A percentile compares a stretch with the other conserved stretches of the same genome.
phyloP scores from a whole-genome alignment of 2,888 invertebrate genomes.

The Barypeithes pellucidus region DNA sequence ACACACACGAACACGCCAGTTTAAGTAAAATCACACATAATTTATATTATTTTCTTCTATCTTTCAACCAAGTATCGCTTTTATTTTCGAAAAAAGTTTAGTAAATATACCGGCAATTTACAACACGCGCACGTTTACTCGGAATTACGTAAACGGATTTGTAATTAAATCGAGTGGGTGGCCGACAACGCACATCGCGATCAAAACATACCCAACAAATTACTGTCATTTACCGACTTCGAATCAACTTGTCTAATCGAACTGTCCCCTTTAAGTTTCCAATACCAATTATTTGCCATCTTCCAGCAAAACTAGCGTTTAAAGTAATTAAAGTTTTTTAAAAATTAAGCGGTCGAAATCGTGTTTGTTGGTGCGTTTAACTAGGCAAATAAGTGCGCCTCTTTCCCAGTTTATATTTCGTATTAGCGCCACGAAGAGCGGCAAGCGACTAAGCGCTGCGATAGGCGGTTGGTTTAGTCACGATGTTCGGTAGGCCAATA shows the following conservation, averaged over 20 bases:
- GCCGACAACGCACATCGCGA: slow-evolving; percentile 37
- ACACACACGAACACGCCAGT: slow-evolving; percentile 22
- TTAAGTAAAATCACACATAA: slow-evolving; percentile 31
- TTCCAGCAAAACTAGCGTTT: slow-evolving; percentile 27
- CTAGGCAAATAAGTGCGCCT: slow-evolving; percentile 43
- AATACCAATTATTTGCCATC: slow-evolving; percentile 31
- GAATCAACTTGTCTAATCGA: slow-evolving; percentile 39
- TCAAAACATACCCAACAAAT: slow-evolving; percentile 33
- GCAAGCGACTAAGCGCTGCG: slow-evolving; percentile 48
- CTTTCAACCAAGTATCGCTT: slow-evolving; percentile 4
- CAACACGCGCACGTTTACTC: slow-evolving; percentile 28
- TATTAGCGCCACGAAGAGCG: slow-evolving; percentile 51
- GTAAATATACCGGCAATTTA: slow-evolving; percentile 35
- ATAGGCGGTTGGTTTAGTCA: slow-evolving; percentile 45
- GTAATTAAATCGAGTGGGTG: slow-evolving; percentile 44
- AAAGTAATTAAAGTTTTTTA: slow-evolving; percentile 30
- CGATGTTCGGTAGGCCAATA: slow-evolving; percentile 46
- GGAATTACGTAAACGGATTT: slow-evolving; percentile 12
- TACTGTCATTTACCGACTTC: slow-evolving; percentile 37
- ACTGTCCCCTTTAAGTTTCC: slow-evolving; percentile 30
- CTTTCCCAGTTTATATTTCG: slow-evolving; percentile 46
- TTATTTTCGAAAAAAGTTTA: neutral
- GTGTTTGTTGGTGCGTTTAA: slow-evolving; percentile 34
- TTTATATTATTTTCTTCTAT: slow-evolving; percentile 1
- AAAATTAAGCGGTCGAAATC: slow-evolving; percentile 32